Evolutionary conservation across 2,113 vertebrate genomes (phyloP).

Genomic region (Psittacula cyanocephala): DNA sequence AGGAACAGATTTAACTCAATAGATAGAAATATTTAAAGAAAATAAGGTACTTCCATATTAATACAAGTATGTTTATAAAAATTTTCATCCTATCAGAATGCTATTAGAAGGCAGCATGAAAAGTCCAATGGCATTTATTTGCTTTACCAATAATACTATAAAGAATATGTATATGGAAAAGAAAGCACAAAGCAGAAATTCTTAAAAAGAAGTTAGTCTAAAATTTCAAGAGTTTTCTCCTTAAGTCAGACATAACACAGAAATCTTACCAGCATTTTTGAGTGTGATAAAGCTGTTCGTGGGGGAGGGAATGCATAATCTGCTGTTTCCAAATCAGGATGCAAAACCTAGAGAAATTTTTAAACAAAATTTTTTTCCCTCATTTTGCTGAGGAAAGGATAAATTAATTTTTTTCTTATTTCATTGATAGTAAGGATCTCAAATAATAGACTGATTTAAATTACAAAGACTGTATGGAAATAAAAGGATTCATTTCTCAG

Average conservation of each 20-base stretch:
- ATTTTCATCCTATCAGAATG: neutral
- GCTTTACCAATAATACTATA: neutral
- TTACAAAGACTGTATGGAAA: neutral
- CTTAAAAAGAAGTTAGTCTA: neutral
- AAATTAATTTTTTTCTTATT: neutral
- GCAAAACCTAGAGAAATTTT: slow-evolving; percentile 84
- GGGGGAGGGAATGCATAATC: slow-evolving; percentile 96
- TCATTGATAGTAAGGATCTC: neutral
- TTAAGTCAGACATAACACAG: neutral
- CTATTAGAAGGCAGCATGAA: neutral
- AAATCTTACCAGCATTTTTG: slow-evolving; percentile 93
- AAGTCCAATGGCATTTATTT: neutral
- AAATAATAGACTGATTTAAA: neutral
- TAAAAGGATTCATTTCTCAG: neutral
- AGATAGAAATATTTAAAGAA: neutral
- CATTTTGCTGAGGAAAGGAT: neutral
- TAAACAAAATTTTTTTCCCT: neutral
- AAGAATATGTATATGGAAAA: neutral
- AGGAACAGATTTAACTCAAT: neutral
- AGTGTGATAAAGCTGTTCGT: slow-evolving; percentile 89
- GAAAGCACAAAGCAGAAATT: neutral
- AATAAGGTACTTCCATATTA: neutral
- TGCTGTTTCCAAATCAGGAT: slow-evolving; percentile 96
- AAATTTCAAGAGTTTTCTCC: slow-evolving; percentile 1
- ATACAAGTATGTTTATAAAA: neutral